phyloP scores from a whole-genome alignment of 1,140 invertebrate genomes.

The Apis cerana region DNA sequence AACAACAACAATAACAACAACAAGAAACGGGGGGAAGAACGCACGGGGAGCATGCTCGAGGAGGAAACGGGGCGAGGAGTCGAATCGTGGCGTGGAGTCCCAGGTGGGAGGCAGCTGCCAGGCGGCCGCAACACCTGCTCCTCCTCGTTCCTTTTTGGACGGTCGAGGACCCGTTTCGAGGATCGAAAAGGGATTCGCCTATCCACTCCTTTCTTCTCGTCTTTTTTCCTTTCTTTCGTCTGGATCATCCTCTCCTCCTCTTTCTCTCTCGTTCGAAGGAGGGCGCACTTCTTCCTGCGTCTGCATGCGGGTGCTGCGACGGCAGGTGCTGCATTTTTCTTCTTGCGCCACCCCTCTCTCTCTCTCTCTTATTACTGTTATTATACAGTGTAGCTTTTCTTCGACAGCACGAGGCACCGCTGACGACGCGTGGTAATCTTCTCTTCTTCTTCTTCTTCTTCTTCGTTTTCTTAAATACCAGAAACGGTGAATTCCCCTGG shows the following conservation, averaged over 20 bases:
- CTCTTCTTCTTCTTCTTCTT: too few relatives aligned
- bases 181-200: slow-evolving; percentile 45
- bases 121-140: slow-evolving; percentile 74
- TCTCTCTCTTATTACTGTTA: slow-evolving; percentile 70
- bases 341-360: slow-evolving; percentile 39
- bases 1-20: slow-evolving; percentile 40
- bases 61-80: slow-evolving; percentile 40
- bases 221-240: neutral
- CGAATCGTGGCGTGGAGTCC: slow-evolving; percentile 54
- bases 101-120: slow-evolving; percentile 78
- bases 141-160: slow-evolving; percentile 63
- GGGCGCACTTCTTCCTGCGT: slow-evolving; percentile 43
- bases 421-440: slow-evolving; percentile 10
- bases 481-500: neutral
- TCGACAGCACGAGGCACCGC: slow-evolving; percentile 29
- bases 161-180: slow-evolving; percentile 62
- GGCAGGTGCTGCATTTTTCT: slow-evolving; percentile 71
- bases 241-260: neutral
- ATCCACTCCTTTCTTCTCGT: slow-evolving; percentile 12
- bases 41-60: slow-evolving; percentile 35
- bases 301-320: slow-evolving; percentile 72
- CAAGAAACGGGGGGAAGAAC: slow-evolving; percentile 43
- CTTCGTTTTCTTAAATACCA: slow-evolving; percentile 13
- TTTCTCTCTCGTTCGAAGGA: neutral
- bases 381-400: slow-evolving; percentile 59